Evolutionary conservation across 2,797 vertebrate species (phyloP).

Genomic region (Garrulus glandarius): DNA sequence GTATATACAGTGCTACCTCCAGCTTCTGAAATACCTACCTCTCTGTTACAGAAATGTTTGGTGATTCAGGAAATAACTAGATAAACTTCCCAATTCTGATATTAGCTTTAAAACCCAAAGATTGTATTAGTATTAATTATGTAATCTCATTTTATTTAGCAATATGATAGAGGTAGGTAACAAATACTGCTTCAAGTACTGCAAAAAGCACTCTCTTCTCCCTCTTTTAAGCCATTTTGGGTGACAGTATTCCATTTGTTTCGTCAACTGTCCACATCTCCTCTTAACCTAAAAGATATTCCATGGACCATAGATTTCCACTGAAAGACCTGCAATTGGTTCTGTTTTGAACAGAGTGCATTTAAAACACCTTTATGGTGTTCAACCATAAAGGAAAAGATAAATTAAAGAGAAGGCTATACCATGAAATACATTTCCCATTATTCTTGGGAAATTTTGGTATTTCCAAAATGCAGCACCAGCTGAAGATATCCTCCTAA

Average conservation of each 20-base stretch:
- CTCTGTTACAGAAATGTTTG: neutral
- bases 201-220: neutral
- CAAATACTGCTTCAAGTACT: neutral
- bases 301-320: neutral
- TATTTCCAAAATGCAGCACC: neutral
- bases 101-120: neutral
- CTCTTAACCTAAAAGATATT: neutral
- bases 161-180: neutral
- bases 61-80: neutral
- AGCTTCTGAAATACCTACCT: neutral
- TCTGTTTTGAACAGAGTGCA: neutral
- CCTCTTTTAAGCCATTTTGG: neutral
- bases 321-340: neutral
- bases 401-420: neutral
- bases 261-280: neutral
- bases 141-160: neutral
- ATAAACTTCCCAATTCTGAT: neutral
- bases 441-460: neutral
- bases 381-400: neutral
- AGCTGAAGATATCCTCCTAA: neutral
- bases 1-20: neutral
- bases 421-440: neutral
- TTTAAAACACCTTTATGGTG: neutral
- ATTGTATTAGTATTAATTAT: neutral
- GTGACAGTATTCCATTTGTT: neutral